Base-by-base conservation (phyloP, 2,888 invertebrate genomes). In the Schizaphis graminum region DNA sequence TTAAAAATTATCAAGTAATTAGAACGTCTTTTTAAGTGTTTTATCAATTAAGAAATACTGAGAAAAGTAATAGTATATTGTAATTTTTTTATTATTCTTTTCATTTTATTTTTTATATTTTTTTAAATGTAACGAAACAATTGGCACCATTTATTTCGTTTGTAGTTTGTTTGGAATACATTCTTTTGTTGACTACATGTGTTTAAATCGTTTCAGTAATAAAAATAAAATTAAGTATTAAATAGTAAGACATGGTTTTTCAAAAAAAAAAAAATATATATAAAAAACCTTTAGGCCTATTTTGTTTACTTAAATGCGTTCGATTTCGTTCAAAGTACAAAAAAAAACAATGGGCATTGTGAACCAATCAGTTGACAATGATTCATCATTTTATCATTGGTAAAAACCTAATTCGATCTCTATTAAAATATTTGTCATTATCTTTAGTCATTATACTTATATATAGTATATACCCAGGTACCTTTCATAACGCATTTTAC, bases 351-450 rank as follows among this genome's bases (percentile, higher is more conserved):
- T 41, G 26, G 77, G 77, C 26, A 85, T 44, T 85, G 41, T 85
- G 3, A 85, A 44, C 11, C 44, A 85, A 44, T 85, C 35, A 77
- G 67, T 77, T 77, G 35, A 77, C 35, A 35, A 35, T 77, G 77
- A 77, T 77, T 77, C 77, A 77, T 21, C 77, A 77, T 85, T 85
- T 85, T 3, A 44, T 11, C 21, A 13, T 44, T 44, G 85, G 44
- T 26, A 85, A 44, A 85, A 85, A 44, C 26, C 11, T 26, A 44
- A 85, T 44, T 44, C 26, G 44, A 85, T 85, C 26, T 85, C 44
- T 85, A 44, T 44, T 35, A 77, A 77, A 85, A 44, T 84, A 85
- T 85, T 85, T 85, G 85, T 44, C 85, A 85, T 44, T 85, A 85
- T 44, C 35, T 35, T 8, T 35, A 77, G 35, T n/a, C n/a, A n/a